phyloP scores from a whole-genome alignment of 2,797 vertebrate genomes.

The Psittacula echo region DNA sequence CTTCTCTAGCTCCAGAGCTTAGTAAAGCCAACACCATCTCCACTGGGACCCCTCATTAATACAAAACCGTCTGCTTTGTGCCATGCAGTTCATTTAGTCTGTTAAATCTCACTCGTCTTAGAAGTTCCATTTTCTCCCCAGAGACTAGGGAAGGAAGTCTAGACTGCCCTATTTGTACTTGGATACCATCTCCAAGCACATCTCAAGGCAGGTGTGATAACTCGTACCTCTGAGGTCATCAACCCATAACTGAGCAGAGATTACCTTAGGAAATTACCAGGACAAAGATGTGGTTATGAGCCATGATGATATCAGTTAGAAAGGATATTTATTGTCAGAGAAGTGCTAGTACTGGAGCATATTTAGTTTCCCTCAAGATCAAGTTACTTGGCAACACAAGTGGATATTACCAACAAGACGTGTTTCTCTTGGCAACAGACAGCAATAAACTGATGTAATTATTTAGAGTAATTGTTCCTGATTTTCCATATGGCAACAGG shows the following conservation, averaged over 20 bases:
- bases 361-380: constrained; percentile 1
- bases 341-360: not conserved
- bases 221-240: not conserved
- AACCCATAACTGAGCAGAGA: not conserved
- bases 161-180: not conserved
- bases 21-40: not conserved
- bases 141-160: not conserved
- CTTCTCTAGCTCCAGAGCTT: not conserved
- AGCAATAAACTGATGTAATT: constrained; percentile 38
- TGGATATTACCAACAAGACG: constrained; percentile 9
- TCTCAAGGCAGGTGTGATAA: not conserved
- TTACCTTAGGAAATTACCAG: not conserved
- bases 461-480: constrained; percentile 39
- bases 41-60: not conserved
- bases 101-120: not conserved
- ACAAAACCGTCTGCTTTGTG: not conserved
- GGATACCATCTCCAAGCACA: accelerated
- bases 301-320: not conserved
- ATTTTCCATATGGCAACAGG: constrained; percentile 22
- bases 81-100: accelerated
- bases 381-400: constrained; percentile 29
- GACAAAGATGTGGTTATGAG: not conserved
- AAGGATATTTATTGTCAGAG: not conserved
- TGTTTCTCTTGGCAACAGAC: constrained; percentile 62
- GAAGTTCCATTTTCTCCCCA: not conserved